A percentile compares a stretch with the other conserved stretches of the same genome.
These are phyloP conservation scores for Pogonocichla stellata DNA, from an alignment of 2,113 vertebrate species.

Conservation along the genomic window DNA sequence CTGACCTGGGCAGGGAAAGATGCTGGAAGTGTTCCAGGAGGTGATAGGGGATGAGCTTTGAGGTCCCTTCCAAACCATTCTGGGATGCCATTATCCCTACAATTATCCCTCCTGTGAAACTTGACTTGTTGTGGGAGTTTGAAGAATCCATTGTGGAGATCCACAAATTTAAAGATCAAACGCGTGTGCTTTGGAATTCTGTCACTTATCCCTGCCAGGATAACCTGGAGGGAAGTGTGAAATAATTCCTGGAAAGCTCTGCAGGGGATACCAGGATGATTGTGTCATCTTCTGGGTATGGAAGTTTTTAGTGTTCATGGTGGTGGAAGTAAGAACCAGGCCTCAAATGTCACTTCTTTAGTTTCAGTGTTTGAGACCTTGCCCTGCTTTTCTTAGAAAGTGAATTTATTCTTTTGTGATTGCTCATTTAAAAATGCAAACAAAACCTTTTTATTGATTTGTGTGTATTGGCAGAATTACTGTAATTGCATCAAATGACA, in stretches of 20 bases:
- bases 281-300: neutral
- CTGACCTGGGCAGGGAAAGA: neutral
- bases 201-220: neutral
- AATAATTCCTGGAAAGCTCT: neutral
- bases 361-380: neutral
- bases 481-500: slow-evolving; percentile 74
- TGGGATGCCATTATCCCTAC: neutral
- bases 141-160: neutral
- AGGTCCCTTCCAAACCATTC: neutral
- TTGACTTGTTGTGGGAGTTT: neutral
- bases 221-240: neutral
- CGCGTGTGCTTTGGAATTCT: neutral
- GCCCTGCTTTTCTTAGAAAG: neutral
- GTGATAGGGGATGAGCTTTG: accelerated
- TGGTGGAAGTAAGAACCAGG: neutral
- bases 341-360: neutral
- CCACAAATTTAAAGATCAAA: accelerated
- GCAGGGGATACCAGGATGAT: neutral
- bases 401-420: slow-evolving; percentile 46
- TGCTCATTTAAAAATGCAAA: slow-evolving; percentile 63
- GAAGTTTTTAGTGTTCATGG: neutral
- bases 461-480: slow-evolving; percentile 73
- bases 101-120: neutral
- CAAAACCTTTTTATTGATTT: slow-evolving; percentile 72
- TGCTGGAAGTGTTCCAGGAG: neutral